Conservation (phyloP, 2,113 vertebrate genomes). For the Plestiodon gilberti region DNA sequence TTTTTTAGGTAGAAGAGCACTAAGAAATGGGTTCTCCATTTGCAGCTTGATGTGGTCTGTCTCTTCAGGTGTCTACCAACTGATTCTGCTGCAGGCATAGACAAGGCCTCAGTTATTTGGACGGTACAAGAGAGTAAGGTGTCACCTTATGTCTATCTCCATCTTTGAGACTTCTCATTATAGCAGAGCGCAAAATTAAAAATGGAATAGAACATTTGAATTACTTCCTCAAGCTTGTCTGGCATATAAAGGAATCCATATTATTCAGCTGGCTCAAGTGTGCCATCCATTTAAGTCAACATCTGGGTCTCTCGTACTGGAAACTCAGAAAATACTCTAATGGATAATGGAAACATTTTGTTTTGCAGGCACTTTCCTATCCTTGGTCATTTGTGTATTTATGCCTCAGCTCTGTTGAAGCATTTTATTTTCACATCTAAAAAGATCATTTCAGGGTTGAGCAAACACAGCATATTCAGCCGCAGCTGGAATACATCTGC, state of each 20-base stretch:
- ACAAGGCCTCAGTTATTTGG: background rate
- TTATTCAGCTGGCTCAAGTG: background rate
- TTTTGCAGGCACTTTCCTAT: constrained; percentile 39
- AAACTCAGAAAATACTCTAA: constrained; percentile 43
- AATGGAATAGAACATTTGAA: constrained; percentile 9
- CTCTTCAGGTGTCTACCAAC: too few species aligned
- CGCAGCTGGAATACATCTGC: constrained; percentile 71
- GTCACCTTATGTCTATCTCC: background rate
- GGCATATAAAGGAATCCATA: background rate
- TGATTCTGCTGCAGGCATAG: background rate
- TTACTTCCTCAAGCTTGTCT: background rate
- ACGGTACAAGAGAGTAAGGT: background rate
- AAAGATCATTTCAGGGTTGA: constrained; percentile 76
- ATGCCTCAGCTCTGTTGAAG: constrained; percentile 67
- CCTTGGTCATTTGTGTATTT: constrained; percentile 65
- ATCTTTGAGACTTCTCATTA: background rate
- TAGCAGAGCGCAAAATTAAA: background rate
- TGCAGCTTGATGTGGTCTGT: too few species aligned
- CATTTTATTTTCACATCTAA: constrained; percentile 75
- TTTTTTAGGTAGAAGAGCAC: too few species aligned
- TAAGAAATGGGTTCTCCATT: too few species aligned
- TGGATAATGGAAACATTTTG: constrained; percentile 59
- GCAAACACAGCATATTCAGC: constrained; percentile 72
- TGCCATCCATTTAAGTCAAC: constrained; percentile 33
- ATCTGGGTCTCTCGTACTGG: constrained; percentile 21